Conservation (phyloP, 2,113 vertebrate genomes). For the Austrofundulus limnaeus region DNA sequence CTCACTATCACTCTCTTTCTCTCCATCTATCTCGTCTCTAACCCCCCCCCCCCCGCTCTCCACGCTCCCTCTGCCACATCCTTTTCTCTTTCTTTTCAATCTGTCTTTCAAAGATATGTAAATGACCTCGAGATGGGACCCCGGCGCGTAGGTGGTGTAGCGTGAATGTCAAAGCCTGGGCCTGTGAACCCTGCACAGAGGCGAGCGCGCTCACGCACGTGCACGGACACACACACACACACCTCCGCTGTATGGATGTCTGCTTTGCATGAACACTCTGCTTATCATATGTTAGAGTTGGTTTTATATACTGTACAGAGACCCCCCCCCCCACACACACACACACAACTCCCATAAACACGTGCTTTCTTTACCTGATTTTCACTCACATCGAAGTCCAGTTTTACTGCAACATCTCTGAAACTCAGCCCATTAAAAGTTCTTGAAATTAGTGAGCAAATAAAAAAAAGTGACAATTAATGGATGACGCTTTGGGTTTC, state of each 20-base stretch:
- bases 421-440: slow-evolving; percentile 38
- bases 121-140: slow-evolving; percentile 80
- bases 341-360: too few relatives aligned
- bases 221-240: slow-evolving; percentile 26
- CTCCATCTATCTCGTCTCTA: slow-evolving; percentile 66
- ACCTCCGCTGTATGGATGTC: slow-evolving; percentile 47
- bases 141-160: slow-evolving; percentile 89
- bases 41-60: slow-evolving; percentile 20
- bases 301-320: background rate
- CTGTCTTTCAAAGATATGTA: slow-evolving; percentile 83
- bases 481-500: slow-evolving; percentile 38
- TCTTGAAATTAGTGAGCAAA: slow-evolving; percentile 25
- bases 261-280: slow-evolving; percentile 65
- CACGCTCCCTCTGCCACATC: slow-evolving; percentile 46
- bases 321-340: too few relatives aligned
- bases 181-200: slow-evolving; percentile 84
- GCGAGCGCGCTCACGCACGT: slow-evolving; percentile 5
- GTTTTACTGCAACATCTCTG: slow-evolving; percentile 15
- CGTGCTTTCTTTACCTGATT: too few relatives aligned
- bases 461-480: slow-evolving; percentile 54
- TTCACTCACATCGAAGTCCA: slow-evolving; percentile 26
- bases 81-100: slow-evolving; percentile 77
- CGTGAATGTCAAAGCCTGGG: slow-evolving; percentile 93
- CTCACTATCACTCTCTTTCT: slow-evolving; percentile 49
- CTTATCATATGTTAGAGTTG: slow-evolving; percentile 41